These are phyloP conservation scores for Peromyscus maniculatus DNA, from an alignment of 2,113 vertebrate genomes.

Conservation along the genomic window DNA sequence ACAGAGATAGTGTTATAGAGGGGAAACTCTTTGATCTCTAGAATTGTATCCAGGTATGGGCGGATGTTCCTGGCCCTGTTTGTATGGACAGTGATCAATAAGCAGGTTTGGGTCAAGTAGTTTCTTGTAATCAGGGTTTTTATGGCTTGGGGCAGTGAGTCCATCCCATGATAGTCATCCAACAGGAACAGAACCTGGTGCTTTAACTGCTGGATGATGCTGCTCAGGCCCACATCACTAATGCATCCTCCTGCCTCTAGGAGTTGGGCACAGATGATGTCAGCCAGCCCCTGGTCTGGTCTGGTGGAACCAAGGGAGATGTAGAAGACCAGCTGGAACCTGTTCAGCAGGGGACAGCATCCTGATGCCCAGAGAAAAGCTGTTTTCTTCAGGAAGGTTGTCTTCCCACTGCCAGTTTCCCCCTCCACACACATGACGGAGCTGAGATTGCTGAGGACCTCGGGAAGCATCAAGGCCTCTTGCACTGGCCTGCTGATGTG, in stretches of 20 bases:
- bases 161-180: slow-evolving; percentile 74
- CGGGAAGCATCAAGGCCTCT: slow-evolving; percentile 68
- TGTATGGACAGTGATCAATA: slow-evolving; percentile 70
- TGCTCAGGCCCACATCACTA: slow-evolving; percentile 67
- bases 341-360: too few relatives aligned
- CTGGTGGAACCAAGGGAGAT: too few relatives aligned
- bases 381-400: too few relatives aligned
- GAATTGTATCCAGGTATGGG: slow-evolving; percentile 60
- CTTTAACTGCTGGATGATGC: slow-evolving; percentile 59
- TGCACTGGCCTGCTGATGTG: slow-evolving; percentile 55
- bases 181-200: slow-evolving; percentile 79
- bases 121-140: slow-evolving; percentile 77
- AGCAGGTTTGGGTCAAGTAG: slow-evolving; percentile 62
- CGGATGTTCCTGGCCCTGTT: slow-evolving; percentile 58
- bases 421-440: slow-evolving; percentile 81
- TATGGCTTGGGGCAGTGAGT: slow-evolving; percentile 50
- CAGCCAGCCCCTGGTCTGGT: too few relatives aligned
- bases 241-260: too few relatives aligned
- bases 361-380: too few relatives aligned
- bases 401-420: slow-evolving; percentile 81
- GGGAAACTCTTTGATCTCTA: slow-evolving; percentile 73
- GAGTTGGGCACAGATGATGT: too few relatives aligned
- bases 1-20: slow-evolving; percentile 74
- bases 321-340: too few relatives aligned
- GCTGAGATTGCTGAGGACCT: slow-evolving; percentile 69